These are phyloP conservation scores for Teleogryllus occipitalis DNA, from an alignment of 1,140 invertebrate species.

Conservation along the genomic window DNA sequence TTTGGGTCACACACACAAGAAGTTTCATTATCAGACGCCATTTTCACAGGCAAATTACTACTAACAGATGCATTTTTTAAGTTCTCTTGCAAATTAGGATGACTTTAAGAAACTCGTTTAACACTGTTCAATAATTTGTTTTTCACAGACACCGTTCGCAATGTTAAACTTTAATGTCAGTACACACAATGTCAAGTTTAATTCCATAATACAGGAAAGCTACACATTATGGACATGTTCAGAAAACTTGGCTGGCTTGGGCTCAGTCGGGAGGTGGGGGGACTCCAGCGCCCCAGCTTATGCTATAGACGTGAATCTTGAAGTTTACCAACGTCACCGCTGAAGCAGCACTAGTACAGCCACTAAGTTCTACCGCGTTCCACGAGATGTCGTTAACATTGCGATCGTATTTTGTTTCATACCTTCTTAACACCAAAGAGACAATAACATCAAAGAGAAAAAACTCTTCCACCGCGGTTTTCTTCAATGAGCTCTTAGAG, in stretches of 20 bases:
- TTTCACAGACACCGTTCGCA: neutral
- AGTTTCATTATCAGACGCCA: slow-evolving; percentile 76
- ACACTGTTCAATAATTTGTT: neutral
- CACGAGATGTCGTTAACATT: neutral
- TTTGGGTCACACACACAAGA: slow-evolving; percentile 88
- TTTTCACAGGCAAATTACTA: slow-evolving; percentile 41
- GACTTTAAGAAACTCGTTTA: neutral
- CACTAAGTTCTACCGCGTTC: neutral
- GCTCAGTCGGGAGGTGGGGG: neutral
- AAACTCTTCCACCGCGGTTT: too few relatives aligned
- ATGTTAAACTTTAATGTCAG: neutral
- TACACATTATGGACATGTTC: neutral
- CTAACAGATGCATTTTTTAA: neutral
- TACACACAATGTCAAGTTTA: neutral
- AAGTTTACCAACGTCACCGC: neutral
- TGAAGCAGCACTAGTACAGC: neutral
- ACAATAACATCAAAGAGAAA: too few relatives aligned
- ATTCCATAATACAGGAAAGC: neutral
- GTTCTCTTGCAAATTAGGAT: neutral
- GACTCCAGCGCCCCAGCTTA: too few relatives aligned
- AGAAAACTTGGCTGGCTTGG: neutral
- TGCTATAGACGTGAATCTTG: neutral
- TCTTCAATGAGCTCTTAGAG: too few relatives aligned
- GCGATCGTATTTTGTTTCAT: too few relatives aligned
- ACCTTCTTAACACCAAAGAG: too few relatives aligned